A percentile compares a stretch with the other conserved stretches of the same genome.
These are phyloP conservation scores for Dermochelys coriacea DNA, from an alignment of 2,797 vertebrate species.

Conservation along the genomic window DNA sequence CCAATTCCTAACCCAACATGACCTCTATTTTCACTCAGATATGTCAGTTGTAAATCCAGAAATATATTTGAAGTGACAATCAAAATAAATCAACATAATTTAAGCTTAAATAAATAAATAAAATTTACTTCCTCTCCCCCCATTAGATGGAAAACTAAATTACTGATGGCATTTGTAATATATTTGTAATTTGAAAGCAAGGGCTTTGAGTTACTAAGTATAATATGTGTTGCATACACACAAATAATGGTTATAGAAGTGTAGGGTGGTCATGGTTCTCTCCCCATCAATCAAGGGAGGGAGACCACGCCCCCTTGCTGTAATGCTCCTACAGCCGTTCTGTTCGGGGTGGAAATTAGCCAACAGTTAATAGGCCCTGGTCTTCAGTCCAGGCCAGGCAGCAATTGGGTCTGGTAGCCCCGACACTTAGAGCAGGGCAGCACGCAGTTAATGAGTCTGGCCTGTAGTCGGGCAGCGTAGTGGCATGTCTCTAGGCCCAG, in stretches of 20 bases:
- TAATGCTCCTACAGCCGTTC: too few species aligned
- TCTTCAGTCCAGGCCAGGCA: too few species aligned
- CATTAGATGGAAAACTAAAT: conserved; percentile 40
- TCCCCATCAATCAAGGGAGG: too few species aligned
- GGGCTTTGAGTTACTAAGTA: conserved; percentile 34
- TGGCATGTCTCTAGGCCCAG: too few species aligned
- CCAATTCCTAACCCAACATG: conserved; percentile 25
- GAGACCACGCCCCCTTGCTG: too few species aligned
- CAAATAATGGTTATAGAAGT: conserved; percentile 21
- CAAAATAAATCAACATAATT: conserved; percentile 45
- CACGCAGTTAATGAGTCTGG: too few species aligned
- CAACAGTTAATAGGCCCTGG: too few species aligned
- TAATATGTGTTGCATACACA: conserved; percentile 42
- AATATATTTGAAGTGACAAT: conserved; percentile 20
- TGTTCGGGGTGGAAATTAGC: too few species aligned
- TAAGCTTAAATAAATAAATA: not conserved
- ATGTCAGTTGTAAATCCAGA: conserved; percentile 10
- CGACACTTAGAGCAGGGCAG: too few species aligned
- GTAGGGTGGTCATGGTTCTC: too few species aligned
- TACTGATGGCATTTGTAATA: conserved; percentile 48
- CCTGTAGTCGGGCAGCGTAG: too few species aligned
- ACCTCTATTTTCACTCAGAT: conserved; percentile 36
- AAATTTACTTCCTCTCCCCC: conserved; percentile 9
- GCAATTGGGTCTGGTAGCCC: too few species aligned
- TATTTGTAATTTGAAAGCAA: conserved; percentile 61